phyloP scores from a whole-genome alignment of 2,888 invertebrate genomes.

The Lysandra coridon region DNA sequence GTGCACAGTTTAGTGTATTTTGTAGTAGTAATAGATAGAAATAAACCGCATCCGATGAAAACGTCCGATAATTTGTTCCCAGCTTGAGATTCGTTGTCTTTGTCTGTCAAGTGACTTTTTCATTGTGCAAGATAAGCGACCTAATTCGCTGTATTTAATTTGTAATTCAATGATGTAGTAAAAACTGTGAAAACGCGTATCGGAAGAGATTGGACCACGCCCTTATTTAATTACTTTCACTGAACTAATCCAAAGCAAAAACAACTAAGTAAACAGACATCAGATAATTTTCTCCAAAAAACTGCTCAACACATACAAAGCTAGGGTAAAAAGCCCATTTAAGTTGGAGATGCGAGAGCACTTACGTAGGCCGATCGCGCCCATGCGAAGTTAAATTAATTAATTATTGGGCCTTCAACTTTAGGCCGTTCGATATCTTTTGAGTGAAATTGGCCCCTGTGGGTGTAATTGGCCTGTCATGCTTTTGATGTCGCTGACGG shows the following conservation, averaged over 20 bases:
- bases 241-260: not conserved
- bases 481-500: not conserved
- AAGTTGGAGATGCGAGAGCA: slow-evolving; percentile 3
- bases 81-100: too few relatives aligned
- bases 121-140: too few relatives aligned
- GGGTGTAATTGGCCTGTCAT: not conserved
- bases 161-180: too few relatives aligned
- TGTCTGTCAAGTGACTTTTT: too few relatives aligned
- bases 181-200: too few relatives aligned
- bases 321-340: not conserved
- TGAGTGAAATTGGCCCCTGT: slow-evolving; percentile 1
- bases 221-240: not conserved
- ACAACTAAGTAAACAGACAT: not conserved
- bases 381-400: slow-evolving; percentile 10
- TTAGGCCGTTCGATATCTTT: not conserved
- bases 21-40: too few relatives aligned
- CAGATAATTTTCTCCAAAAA: not conserved
- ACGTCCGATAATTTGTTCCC: too few relatives aligned
- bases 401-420: slow-evolving; percentile 13
- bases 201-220: not conserved
- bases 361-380: not conserved
- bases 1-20: too few relatives aligned
- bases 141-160: too few relatives aligned
- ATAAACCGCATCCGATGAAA: too few relatives aligned
- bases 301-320: not conserved